Evolutionary conservation across 2,888 invertebrate species (phyloP), one percentile per base, ranked within the genome.

Genomic region (Agrenia bidenticulata): DNA sequence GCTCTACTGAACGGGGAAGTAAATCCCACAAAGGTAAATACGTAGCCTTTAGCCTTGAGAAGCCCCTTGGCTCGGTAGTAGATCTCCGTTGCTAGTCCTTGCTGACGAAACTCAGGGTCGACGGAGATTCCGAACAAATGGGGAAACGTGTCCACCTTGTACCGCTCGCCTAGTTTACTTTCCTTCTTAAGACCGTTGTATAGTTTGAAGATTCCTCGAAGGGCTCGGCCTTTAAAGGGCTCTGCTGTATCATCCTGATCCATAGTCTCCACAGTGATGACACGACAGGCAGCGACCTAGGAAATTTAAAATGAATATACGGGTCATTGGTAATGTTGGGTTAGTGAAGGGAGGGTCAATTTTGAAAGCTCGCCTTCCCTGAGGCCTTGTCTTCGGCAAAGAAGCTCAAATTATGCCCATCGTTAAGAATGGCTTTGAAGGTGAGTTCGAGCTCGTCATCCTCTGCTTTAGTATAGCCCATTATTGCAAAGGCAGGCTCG

Each of bases 121-220:
- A 57, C 57, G 2, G 57, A 57, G 2, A 57, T 41, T 2, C 57
- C 57, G 37, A 57, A 57, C 39, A 57, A 11, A 23, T 57, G 57
- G 4, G 57, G 57, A 57, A 9, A 57, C 2, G 11, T 21, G 41
- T 27, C 41, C 17, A 57, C 2, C 19, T 37, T 37, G 41, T 57
- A 57, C 2, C 42, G 11, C 2, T 57, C 42, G 5, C 2, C 2
- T 1, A 57, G 5, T 13, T 57, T 42, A n/a, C 41, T 17, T n/a
- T 57, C 57, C 21, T 15, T 24, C 19, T 37, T 11, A 5, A 41
- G n/a, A 4, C 39, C 41, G 37, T 41, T 37, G 41, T 57, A 57
- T 21, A 41, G 19, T 41, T 19, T 57, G 7, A 57, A 4, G 41
- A 57, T 41, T 41, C 57, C 57, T 57, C 19, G 32, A 32, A 32